phyloP scores from a whole-genome alignment of 2,113 vertebrate species.

The Phalacrocorax brasilianus region DNA sequence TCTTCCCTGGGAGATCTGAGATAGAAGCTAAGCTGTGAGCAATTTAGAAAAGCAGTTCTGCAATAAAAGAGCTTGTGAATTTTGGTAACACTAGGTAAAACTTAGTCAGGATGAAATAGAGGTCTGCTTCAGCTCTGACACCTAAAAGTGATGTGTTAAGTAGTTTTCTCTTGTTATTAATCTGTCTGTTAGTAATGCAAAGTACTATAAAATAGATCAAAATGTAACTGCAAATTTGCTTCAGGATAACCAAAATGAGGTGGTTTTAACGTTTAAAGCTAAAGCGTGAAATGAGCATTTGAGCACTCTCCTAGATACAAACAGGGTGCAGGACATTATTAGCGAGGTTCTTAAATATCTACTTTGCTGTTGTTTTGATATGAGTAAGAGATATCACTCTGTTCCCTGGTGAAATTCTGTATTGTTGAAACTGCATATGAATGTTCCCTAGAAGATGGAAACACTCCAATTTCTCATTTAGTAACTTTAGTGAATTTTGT shows the following conservation, averaged over 20 bases:
- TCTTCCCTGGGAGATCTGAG: not conserved
- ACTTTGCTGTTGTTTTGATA: not conserved
- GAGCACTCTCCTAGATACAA: not conserved
- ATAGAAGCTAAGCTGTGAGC: not conserved
- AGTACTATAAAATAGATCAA: not conserved
- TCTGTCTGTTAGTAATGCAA: not conserved
- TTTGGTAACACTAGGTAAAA: not conserved
- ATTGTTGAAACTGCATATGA: not conserved
- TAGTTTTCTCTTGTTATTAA: not conserved
- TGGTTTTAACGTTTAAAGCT: not conserved
- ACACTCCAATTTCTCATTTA: not conserved
- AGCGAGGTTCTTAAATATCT: not conserved
- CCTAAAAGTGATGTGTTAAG: not conserved
- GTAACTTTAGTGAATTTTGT: not conserved
- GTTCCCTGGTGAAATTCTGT: not conserved
- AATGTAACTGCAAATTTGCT: not conserved
- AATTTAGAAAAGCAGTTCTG: not conserved
- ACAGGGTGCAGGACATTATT: not conserved
- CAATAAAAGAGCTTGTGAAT: not conserved
- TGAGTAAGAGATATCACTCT: not conserved
- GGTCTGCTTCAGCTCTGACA: not conserved
- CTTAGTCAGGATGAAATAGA: not conserved
- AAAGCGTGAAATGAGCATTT: not conserved
- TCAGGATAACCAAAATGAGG: not conserved
- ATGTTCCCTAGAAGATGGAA: fast-evolving